These are phyloP conservation scores for Aselliscus stoliczkanus DNA, from an alignment of 2,797 vertebrate species.

Conservation along the genomic window DNA sequence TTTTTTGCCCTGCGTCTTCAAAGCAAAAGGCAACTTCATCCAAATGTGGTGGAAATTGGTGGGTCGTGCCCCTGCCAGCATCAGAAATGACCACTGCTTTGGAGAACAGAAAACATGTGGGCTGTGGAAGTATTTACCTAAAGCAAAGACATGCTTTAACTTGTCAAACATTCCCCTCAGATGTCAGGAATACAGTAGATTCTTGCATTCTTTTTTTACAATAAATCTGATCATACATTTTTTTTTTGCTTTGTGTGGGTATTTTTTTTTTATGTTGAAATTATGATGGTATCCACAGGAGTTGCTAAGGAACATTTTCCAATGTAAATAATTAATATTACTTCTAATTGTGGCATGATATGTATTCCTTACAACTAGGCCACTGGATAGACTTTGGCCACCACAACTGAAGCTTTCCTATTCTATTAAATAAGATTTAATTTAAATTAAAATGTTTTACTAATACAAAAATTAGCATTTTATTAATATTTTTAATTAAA, in stretches of 20 bases:
- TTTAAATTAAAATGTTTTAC: not conserved
- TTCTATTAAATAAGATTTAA: not conserved
- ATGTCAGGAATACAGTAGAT: not conserved
- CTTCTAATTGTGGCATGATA: not conserved
- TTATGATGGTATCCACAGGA: not conserved
- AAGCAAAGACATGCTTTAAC: not conserved
- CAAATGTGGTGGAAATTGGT: not conserved
- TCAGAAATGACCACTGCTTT: not conserved
- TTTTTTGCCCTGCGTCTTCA: not conserved
- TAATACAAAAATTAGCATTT: not conserved
- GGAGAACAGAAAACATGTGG: not conserved
- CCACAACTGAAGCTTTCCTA: not conserved
- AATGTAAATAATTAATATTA: not conserved
- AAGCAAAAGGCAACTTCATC: not conserved
- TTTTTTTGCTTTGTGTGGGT: not conserved
- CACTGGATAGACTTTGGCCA: not conserved
- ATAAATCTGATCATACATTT: not conserved
- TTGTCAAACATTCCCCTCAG: not conserved
- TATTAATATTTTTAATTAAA: not conserved
- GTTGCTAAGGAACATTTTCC: not conserved
- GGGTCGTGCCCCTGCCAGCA: not conserved
- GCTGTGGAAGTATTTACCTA: not conserved
- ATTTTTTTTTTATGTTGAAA: not conserved
- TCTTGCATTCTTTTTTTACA: conserved; percentile 1
- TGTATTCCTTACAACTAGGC: not conserved